These are phyloP conservation scores for Dioctria linearis DNA, from an alignment of 2,888 invertebrate genomes.

Conservation along the genomic window DNA sequence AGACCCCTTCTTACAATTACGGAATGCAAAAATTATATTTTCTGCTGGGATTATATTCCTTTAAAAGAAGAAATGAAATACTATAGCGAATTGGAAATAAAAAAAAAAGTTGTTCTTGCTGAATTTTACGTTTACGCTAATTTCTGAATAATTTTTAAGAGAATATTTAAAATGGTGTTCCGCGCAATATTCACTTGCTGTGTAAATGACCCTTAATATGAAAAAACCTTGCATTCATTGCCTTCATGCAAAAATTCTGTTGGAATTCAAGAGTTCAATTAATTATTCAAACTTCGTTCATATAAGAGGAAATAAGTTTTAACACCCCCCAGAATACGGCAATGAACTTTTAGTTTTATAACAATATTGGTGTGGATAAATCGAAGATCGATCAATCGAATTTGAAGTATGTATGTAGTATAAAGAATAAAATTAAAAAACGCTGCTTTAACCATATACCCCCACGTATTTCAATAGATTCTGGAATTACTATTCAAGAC, in stretches of 20 bases:
- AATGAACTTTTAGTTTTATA: constrained; percentile 25
- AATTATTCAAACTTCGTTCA: constrained; percentile 17
- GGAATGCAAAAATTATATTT: too few relatives aligned
- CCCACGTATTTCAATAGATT: not conserved
- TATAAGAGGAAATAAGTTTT: constrained; percentile 39
- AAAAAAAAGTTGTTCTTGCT: too few relatives aligned
- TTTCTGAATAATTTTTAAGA: too few relatives aligned
- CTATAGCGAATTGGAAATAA: too few relatives aligned
- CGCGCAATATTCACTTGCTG: too few relatives aligned
- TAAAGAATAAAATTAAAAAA: not conserved
- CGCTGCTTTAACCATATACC: not conserved
- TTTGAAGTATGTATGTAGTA: not conserved
- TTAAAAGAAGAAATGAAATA: too few relatives aligned
- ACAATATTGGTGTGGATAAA: not conserved
- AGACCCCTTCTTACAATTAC: too few relatives aligned
- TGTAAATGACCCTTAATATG: too few relatives aligned
- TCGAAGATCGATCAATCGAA: not conserved
- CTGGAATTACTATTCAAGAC: constrained; percentile 2
- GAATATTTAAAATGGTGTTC: too few relatives aligned
- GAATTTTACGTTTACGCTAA: too few relatives aligned
- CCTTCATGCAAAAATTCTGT: not conserved
- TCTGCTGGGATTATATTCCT: too few relatives aligned
- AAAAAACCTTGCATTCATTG: too few relatives aligned
- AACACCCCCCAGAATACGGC: constrained; percentile 1
- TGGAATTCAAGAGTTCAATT: not conserved